These are phyloP conservation scores for Ectropis grisescens DNA, from an alignment of 1,140 invertebrate genomes.

Conservation along the genomic window DNA sequence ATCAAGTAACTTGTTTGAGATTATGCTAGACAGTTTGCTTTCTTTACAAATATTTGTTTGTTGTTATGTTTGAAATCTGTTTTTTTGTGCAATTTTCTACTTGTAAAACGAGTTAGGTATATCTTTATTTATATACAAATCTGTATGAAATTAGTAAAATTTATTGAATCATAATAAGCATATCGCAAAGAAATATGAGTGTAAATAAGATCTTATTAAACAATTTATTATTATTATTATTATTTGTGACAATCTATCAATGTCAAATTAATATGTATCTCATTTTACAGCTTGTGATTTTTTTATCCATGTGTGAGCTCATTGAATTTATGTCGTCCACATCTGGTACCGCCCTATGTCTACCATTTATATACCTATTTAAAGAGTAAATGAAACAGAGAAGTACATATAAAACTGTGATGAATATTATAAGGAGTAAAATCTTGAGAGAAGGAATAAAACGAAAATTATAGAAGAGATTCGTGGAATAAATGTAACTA, in stretches of 20 bases:
- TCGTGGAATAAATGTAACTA: constrained; percentile 33
- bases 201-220: too few relatives aligned
- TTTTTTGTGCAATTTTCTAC: constrained; percentile 48
- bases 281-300: too few relatives aligned
- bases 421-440: constrained; percentile 52
- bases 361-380: too few relatives aligned
- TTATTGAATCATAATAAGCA: constrained; percentile 48
- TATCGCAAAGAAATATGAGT: too few relatives aligned
- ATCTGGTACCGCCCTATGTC: too few relatives aligned
- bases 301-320: too few relatives aligned
- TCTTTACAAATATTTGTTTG: constrained; percentile 39
- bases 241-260: too few relatives aligned
- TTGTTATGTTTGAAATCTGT: constrained; percentile 65
- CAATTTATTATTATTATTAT: too few relatives aligned
- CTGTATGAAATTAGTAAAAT: constrained; percentile 49
- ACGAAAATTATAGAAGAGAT: constrained; percentile 28
- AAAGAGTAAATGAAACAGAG: constrained; percentile 37
- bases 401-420: constrained; percentile 67
- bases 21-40: constrained; percentile 44
- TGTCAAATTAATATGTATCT: too few relatives aligned
- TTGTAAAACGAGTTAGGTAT: constrained; percentile 40
- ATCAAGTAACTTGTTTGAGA: constrained; percentile 31
- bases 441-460: constrained; percentile 34
- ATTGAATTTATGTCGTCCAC: too few relatives aligned
- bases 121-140: constrained; percentile 50